Evolutionary conservation across 2,797 vertebrate species (phyloP).

Genomic region (Antrozous pallidus): DNA sequence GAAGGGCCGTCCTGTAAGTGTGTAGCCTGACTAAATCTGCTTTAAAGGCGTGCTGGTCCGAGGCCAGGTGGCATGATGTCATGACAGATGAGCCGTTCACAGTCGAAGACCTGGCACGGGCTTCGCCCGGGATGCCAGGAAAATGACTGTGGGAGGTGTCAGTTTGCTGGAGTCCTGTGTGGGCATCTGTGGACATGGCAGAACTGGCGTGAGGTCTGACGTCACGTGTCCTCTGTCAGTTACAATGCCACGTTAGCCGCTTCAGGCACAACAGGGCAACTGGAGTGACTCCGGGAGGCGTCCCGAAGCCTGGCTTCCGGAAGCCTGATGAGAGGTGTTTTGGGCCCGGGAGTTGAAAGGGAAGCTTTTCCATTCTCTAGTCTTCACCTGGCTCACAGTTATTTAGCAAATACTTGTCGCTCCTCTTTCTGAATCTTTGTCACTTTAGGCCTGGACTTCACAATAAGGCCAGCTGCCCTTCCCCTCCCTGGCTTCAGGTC

Average conservation of each 20-base stretch:
- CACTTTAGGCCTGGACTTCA: slow-evolving; percentile 55
- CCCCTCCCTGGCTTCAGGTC: neutral
- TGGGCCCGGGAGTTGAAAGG: neutral
- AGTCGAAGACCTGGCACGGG: slow-evolving; percentile 66
- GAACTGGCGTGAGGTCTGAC: slow-evolving; percentile 39
- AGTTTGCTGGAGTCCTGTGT: slow-evolving; percentile 61
- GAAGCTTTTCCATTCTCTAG: slow-evolving; percentile 31
- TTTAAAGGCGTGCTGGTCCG: slow-evolving; percentile 71
- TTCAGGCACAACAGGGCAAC: slow-evolving; percentile 42
- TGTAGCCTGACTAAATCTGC: slow-evolving; percentile 73
- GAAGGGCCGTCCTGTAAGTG: slow-evolving; percentile 65
- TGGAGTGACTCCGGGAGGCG: slow-evolving; percentile 43
- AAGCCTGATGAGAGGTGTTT: neutral
- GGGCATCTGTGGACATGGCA: slow-evolving; percentile 66
- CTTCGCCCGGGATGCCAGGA: slow-evolving; percentile 61
- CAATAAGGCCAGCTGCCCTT: slow-evolving; percentile 21
- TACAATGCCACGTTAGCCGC: slow-evolving; percentile 45
- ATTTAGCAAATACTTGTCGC: slow-evolving; percentile 41
- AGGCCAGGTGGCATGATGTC: slow-evolving; percentile 70
- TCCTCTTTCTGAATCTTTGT: slow-evolving; percentile 23
- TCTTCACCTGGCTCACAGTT: slow-evolving; percentile 49
- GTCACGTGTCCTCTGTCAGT: slow-evolving; percentile 67
- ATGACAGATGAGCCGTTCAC: slow-evolving; percentile 72
- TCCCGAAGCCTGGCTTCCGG: slow-evolving; percentile 53
- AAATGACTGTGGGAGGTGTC: slow-evolving; percentile 67